These are phyloP conservation scores for Sclerodermus sp. DNA, from an alignment of 2,888 invertebrate species.

Conservation along the genomic window DNA sequence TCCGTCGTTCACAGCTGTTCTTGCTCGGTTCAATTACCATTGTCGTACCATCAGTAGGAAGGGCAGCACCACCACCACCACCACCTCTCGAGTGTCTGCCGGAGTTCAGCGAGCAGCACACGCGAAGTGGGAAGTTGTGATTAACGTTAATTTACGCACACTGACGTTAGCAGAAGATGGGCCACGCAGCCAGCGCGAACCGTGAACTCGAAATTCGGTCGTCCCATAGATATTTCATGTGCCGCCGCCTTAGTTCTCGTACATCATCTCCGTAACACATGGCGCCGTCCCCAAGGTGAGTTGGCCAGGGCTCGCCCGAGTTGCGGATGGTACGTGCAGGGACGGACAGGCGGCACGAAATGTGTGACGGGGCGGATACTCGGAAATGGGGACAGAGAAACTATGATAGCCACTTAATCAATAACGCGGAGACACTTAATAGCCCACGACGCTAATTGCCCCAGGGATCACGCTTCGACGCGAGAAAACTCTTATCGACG, in stretches of 20 bases:
- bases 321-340: too few species aligned
- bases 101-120: slow-evolving; percentile 5
- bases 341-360: not conserved
- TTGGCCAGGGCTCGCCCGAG: too few species aligned
- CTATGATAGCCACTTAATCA: too few species aligned
- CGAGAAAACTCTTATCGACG: too few species aligned
- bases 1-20: too few species aligned
- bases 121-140: slow-evolving; percentile 13
- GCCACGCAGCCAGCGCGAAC: slow-evolving; percentile 9
- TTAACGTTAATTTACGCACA: slow-evolving; percentile 19
- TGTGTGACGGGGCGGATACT: not conserved
- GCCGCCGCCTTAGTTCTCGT: slow-evolving; percentile 35
- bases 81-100: not conserved
- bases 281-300: slow-evolving; percentile 34
- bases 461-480: too few species aligned
- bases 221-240: slow-evolving; percentile 32
- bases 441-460: too few species aligned
- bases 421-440: too few species aligned
- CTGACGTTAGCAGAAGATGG: slow-evolving; percentile 4
- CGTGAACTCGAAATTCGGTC: not conserved
- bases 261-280: slow-evolving; percentile 49
- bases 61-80: too few species aligned
- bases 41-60: too few species aligned
- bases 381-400: slow-evolving; percentile 7
- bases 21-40: too few species aligned